Evolutionary conservation across 2,797 vertebrate genomes (phyloP).

Genomic region (Gymnothorax javanicus): DNA sequence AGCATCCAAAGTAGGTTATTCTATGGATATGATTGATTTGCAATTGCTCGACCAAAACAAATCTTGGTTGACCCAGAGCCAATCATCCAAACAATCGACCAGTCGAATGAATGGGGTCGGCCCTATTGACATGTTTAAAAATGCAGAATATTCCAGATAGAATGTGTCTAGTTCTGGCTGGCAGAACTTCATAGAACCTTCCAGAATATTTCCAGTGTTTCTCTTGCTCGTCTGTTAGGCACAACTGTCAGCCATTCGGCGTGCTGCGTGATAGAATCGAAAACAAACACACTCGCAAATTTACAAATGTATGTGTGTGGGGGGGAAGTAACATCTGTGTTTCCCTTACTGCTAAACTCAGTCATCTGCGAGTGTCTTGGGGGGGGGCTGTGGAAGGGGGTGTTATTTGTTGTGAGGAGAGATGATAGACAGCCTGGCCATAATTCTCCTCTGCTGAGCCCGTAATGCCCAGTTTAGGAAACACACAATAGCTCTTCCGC

Average conservation of each 20-base stretch:
- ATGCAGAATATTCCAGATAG: constrained; percentile 68
- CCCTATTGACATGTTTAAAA: constrained; percentile 40
- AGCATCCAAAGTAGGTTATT: too few species aligned
- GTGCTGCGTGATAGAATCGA: neutral
- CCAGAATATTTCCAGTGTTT: constrained; percentile 75
- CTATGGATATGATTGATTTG: too few species aligned
- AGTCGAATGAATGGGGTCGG: too few species aligned
- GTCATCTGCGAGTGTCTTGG: neutral
- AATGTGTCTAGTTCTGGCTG: constrained; percentile 68
- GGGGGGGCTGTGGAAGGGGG: neutral
- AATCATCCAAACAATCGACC: too few species aligned
- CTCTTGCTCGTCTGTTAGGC: constrained; percentile 67
- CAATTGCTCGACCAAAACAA: too few species aligned
- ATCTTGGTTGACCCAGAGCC: too few species aligned
- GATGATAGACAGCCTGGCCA: neutral
- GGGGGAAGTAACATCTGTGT: neutral
- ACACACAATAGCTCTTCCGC: neutral
- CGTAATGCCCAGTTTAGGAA: neutral
- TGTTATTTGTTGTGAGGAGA: neutral
- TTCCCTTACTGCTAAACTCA: constrained; percentile 5
- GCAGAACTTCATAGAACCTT: constrained; percentile 64
- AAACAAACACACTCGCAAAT: neutral
- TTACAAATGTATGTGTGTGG: neutral
- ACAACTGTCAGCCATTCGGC: constrained; percentile 45
- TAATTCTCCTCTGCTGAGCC: neutral